These are phyloP conservation scores for Pipra filicauda DNA, from an alignment of 2,113 vertebrate species.

Conservation along the genomic window DNA sequence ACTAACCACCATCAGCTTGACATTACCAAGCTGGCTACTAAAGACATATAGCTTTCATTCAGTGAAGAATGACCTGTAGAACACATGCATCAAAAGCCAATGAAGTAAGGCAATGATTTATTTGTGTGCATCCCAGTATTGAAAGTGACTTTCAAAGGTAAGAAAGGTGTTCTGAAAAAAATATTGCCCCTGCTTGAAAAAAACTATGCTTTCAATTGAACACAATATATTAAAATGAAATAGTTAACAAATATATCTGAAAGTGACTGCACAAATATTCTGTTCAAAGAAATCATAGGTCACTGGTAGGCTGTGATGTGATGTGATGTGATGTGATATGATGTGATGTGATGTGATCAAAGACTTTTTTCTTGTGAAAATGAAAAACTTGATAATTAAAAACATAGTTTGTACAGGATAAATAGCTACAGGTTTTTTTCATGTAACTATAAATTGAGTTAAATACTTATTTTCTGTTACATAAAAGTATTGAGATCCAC, in stretches of 20 bases:
- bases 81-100: constrained; percentile 31
- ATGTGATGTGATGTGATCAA: background rate
- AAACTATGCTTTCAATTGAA: background rate
- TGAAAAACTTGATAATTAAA: constrained; percentile 25
- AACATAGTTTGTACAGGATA: background rate
- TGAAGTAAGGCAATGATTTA: constrained; percentile 44
- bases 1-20: background rate
- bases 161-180: constrained; percentile 5
- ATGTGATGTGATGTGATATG: background rate
- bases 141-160: constrained; percentile 29
- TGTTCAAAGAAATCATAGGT: constrained; percentile 12
- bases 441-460: background rate
- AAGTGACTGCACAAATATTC: background rate
- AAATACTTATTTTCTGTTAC: background rate
- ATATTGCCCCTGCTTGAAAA: background rate
- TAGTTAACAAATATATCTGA: background rate
- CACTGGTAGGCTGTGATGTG: background rate
- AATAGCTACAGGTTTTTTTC: background rate
- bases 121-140: constrained; percentile 8
- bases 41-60: constrained; percentile 32
- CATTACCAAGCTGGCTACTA: background rate
- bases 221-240: constrained; percentile 13
- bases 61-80: constrained; percentile 15
- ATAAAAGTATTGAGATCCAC: background rate
- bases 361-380: background rate